Base-by-base conservation (phyloP, 1,140 invertebrate species). In the Vollenhovia emeryi region DNA sequence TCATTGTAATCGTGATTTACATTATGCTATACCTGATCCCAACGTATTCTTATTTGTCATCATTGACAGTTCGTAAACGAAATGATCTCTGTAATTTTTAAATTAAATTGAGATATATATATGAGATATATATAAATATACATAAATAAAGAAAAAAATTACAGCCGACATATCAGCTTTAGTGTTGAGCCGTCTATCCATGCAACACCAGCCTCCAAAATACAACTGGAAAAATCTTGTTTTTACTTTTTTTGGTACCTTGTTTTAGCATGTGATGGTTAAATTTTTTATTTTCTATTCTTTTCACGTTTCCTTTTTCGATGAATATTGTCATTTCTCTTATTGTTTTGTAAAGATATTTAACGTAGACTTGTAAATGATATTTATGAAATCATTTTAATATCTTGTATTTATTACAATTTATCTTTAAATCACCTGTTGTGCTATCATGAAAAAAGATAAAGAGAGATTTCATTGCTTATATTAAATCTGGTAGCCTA, bases 1-100 rank as follows among this genome's bases (percentile, higher is more conserved):
- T 83, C n/a, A 74, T 85, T 59, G n/a, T 43, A 64, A 66, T 24
- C 6, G 33, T 87, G 86, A 82, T 69, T 45, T 87, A 52, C 7
- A 76, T 50, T 86, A 87, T 86, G 64, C 59, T 87, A 91, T 88
- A 92, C 71, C 84, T 60, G 87, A 88, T 87, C 71, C 83, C 86
- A 92, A 76, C 75, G 91, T 91, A 84, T 90, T 92, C 76, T 92
- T 80, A 88, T 92, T 93, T 94, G 91, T 94, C 92, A 86, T 88
- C 86, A 87, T 57, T 69, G 92, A 93, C 91, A 93, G 93, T 92
- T 86, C 89, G 91, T 92, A 87, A 91, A 93, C 85, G 78, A 94
- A 94, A 93, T 95, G 94, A 95, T 95, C 94, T 95, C 94, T 95
- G 93, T 95, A 95, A 94, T 94, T 93, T 94, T 94, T 93, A 92